These are phyloP conservation scores for Spheniscus mendiculus DNA, from an alignment of 2,113 vertebrate species.

Conservation along the genomic window DNA sequence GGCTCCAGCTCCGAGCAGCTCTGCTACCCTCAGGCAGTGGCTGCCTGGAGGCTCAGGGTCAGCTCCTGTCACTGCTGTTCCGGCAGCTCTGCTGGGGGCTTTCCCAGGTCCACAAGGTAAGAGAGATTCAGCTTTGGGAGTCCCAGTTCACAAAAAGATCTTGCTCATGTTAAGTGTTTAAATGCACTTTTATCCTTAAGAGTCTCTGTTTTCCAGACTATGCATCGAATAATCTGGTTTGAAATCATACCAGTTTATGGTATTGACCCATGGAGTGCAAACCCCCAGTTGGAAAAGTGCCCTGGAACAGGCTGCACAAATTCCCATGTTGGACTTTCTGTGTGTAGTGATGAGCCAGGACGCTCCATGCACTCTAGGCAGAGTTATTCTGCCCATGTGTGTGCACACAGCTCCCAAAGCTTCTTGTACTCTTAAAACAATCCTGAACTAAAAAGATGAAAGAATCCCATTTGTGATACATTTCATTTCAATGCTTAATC, in stretches of 20 bases:
- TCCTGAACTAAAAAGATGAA: neutral
- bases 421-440: neutral
- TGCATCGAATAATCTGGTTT: neutral
- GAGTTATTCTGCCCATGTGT: neutral
- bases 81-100: neutral
- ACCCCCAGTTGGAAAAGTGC: neutral
- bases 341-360: neutral
- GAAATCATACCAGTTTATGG: neutral
- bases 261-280: neutral
- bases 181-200: neutral
- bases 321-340: neutral
- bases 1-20: neutral
- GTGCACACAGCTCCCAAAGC: neutral
- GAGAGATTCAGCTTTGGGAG: neutral
- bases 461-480: neutral
- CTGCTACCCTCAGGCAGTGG: neutral
- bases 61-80: neutral
- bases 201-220: neutral
- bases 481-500: neutral
- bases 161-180: neutral
- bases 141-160: neutral
- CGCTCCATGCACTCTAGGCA: neutral
- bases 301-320: neutral
- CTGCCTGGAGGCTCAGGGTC: neutral
- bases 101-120: neutral